phyloP scores from a whole-genome alignment of 2,113 vertebrate species.

The Serinus canaria region DNA sequence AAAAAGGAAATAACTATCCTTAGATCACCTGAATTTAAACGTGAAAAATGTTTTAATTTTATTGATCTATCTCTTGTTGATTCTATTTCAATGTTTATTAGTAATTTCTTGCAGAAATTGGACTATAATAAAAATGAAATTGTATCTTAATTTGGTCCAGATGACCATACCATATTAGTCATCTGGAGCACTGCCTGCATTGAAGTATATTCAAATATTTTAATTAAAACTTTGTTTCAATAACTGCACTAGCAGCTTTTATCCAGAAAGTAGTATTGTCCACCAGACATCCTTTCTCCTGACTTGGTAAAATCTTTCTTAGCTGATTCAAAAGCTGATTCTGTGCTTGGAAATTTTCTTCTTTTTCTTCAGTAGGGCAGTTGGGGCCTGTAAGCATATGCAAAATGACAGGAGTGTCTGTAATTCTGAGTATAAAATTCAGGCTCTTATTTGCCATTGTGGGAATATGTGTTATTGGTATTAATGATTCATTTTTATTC shows the following conservation, averaged over 20 bases:
- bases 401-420: background rate
- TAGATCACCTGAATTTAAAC: background rate
- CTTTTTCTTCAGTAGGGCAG: background rate
- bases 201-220: background rate
- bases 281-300: background rate
- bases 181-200: background rate
- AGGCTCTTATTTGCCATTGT: background rate
- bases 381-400: background rate
- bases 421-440: background rate
- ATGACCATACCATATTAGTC: background rate
- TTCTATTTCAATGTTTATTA: background rate
- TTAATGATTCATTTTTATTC: background rate
- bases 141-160: background rate
- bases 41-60: background rate
- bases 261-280: background rate
- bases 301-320: background rate
- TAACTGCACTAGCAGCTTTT: background rate
- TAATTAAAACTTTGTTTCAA: background rate
- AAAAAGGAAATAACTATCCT: background rate
- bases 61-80: background rate
- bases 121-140: background rate
- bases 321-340: background rate
- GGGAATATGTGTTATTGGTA: accelerated
- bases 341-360: background rate
- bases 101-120: background rate